A percentile compares a stretch with the other conserved stretches of the same genome.
Evolutionary conservation across 2,797 vertebrate genomes (phyloP).

Genomic region (Tadarida brasiliensis): DNA sequence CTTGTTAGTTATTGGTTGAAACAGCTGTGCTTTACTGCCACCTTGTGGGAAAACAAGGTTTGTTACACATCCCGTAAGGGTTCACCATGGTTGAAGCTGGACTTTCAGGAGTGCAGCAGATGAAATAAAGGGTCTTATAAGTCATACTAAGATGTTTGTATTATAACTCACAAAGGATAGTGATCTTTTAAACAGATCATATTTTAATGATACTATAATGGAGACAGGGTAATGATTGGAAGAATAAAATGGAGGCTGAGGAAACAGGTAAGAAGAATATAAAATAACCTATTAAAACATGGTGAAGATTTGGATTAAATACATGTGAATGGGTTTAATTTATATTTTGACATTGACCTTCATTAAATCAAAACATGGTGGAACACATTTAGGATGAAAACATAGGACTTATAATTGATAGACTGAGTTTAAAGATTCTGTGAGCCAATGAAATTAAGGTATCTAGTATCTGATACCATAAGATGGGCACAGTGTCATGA

Average conservation of each 20-base stretch:
- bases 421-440: background rate
- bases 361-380: background rate
- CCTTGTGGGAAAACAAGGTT: background rate
- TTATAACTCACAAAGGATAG: background rate
- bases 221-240: background rate
- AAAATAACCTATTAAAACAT: background rate
- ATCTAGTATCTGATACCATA: background rate
- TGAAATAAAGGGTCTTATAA: background rate
- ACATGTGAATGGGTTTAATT: background rate
- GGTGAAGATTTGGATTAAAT: background rate
- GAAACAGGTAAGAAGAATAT: background rate
- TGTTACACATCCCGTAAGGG: background rate
- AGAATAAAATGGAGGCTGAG: background rate
- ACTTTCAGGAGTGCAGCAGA: background rate
- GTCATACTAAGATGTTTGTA: background rate
- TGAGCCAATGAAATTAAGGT: background rate
- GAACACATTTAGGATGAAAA: conserved; percentile 1
- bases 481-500: background rate
- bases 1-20: background rate
- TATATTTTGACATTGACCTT: background rate
- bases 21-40: conserved; percentile 35
- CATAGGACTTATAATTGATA: background rate
- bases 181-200: background rate
- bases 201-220: background rate
- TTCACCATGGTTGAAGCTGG: background rate